Base-by-base conservation (phyloP, 2,888 invertebrate genomes). In the Habrosyne pyritoides region DNA sequence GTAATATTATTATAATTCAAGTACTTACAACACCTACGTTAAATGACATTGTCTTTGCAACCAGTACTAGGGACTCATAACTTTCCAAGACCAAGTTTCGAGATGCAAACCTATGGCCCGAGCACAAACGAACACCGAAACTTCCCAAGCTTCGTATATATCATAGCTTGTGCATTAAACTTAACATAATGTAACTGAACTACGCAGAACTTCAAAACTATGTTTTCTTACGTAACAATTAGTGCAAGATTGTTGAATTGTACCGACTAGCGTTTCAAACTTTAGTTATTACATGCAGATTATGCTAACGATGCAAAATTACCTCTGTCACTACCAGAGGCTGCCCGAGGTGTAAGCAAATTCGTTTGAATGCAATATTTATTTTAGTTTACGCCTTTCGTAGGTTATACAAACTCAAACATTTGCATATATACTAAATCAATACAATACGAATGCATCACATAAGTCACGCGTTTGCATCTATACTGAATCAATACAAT, bases 111-210 rank as follows among this genome's bases (percentile, higher is more conserved):
- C 66, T 57, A 66, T 64, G 59, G 57, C 54, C 54, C 56, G 57
- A 56, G 57, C 57, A 53, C 60, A 22, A 42, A 42, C 42, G 42
- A 42, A 18, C 42, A 18, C 42, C 42, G 58, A 64, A 63, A 58
- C 57, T 57, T 56, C 53, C 57, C 56, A 69, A 73, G 66, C 72
- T 73, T 66, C 54, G 53, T 64, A 64, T 64, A 70, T 68, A 65
- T 42, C 42, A 67, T 66, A 69, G 61, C 65, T 61, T 63, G 54
- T 66, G 64, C 71, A 71, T 69, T 70, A n/a, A 33, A n/a, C n/a
- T 33, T 33, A 33, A 42, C 42, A 42, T 42, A 21, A 33, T 42
- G 18, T 18, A 42, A 18, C 42, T 18, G 42, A 42, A 42, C 18
- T 18, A 42, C 42, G 42, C 18, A 18, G 18, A 42, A 42, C 18